phyloP scores from a whole-genome alignment of 2,888 invertebrate genomes.

The Nephrotoma appendiculata region DNA sequence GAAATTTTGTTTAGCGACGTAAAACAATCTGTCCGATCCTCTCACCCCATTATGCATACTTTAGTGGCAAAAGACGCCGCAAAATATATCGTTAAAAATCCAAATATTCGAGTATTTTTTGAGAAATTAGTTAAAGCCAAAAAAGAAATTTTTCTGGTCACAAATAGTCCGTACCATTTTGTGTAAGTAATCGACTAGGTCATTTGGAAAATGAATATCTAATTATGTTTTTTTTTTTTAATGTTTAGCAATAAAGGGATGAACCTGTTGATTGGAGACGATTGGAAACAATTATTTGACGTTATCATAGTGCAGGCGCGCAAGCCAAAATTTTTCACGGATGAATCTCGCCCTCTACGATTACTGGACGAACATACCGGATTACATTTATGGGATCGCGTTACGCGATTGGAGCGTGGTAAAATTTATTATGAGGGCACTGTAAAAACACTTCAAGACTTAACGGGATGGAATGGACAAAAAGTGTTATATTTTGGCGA shows the following conservation, averaged over 20 bases:
- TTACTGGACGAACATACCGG: slow-evolving; percentile 69
- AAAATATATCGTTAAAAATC: slow-evolving; percentile 65
- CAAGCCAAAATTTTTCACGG: slow-evolving; percentile 93
- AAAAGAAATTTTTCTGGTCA: slow-evolving; percentile 88
- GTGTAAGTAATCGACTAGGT: slow-evolving; percentile 51
- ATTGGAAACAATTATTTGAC: slow-evolving; percentile 88
- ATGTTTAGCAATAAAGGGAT: slow-evolving; percentile 70
- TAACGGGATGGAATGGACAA: slow-evolving; percentile 87
- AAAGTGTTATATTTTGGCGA: slow-evolving; percentile 95
- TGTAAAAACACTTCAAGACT: slow-evolving; percentile 74
- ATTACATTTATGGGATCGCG: slow-evolving; percentile 83
- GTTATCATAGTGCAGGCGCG: slow-evolving; percentile 89
- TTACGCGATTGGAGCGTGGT: slow-evolving; percentile 71
- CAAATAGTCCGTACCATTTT: slow-evolving; percentile 92
- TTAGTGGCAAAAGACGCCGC: slow-evolving; percentile 69
- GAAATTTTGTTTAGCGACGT: slow-evolving; percentile 92
- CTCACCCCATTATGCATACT: slow-evolving; percentile 80
- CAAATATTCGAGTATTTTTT: slow-evolving; percentile 58
- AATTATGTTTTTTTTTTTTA: not conserved
- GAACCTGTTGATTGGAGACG: slow-evolving; percentile 69
- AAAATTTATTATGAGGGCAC: slow-evolving; percentile 92
- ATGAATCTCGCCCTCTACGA: slow-evolving; percentile 78
- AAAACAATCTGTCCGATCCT: slow-evolving; percentile 76
- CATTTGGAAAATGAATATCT: not conserved
- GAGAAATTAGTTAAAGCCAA: slow-evolving; percentile 53